Base-by-base conservation (phyloP, 1,140 invertebrate genomes). In the Bombus huntii region DNA sequence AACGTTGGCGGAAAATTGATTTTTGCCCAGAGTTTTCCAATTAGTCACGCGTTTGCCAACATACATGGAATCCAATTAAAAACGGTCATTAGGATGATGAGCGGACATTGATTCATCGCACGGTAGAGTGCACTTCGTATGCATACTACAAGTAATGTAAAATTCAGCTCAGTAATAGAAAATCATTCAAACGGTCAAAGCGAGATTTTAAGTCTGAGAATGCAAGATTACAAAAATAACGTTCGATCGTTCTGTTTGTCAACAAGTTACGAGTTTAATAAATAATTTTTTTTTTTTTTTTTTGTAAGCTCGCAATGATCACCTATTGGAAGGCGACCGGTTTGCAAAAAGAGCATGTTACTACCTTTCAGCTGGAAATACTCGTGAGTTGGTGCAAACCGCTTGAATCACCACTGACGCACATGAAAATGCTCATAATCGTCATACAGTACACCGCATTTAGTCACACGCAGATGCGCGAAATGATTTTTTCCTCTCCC, bases 341-440 rank as follows among this genome's bases (percentile, higher is more conserved):
- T 53, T 53, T 53, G 6, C 18, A 53, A 53, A 53, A 22, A 8
- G 47, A 22, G 47, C 8, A 53, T 8, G 18, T 22, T 22, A 53
- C 15, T 53, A 53, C 47, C 47, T 53, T 53, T 53, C 47, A 22
- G 1, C 18, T 53, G 0, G 47, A 53, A 53, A 22, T 53, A 22
- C 47, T 53, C 18, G 47, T 53, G 47, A 79, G 76, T 88, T 47
- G 15, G 57, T 28, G 18, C 34, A 44, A 86, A 37, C 39, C 57
- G 68, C 68, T 78, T 47, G 75, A 86, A 81, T 70, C 76, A 82
- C 42, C 37, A 65, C 44, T 76, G 88, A 89, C 88, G 34, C 65
- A 62, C 13, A 83, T 22, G 59, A 83, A 87, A 83, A 81, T 42
- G 73, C 75, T 81, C 47, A 12, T 90, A 89, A 89, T 87, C 72